Percentiles rank a stretch among this genome's conserved stretches.
Evolutionary conservation across 2,888 invertebrate genomes (phyloP).

Genomic region (Linyphia triangularis): DNA sequence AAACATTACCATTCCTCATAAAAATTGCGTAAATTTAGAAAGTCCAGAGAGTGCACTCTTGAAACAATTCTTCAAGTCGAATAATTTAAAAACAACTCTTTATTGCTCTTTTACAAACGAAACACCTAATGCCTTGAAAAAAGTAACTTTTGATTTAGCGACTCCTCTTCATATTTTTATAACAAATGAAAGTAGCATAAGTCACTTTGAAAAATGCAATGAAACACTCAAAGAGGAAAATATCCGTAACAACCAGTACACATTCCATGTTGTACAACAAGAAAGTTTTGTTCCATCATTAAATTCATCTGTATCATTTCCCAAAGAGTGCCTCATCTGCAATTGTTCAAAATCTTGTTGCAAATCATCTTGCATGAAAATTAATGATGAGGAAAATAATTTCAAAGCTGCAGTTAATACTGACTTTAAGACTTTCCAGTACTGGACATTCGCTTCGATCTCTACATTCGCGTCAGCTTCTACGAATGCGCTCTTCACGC

Average conservation of each 20-base stretch:
- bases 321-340: not conserved
- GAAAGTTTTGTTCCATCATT: not conserved
- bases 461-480: constrained; percentile 42
- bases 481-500: constrained; percentile 65
- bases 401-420: not conserved
- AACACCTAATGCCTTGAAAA: too few species aligned
- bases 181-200: not conserved
- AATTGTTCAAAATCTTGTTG: not conserved
- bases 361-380: not conserved
- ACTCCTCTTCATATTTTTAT: not conserved
- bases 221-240: not conserved
- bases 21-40: not conserved
- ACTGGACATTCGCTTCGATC: constrained; percentile 69
- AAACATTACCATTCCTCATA: not conserved
- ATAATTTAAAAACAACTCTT: not conserved
- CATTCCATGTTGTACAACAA: not conserved
- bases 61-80: not conserved
- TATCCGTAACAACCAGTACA: not conserved
- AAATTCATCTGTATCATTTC: not conserved
- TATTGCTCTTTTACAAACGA: not conserved
- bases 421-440: constrained; percentile 54
- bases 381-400: not conserved
- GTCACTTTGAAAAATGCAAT: not conserved
- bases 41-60: not conserved
- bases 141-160: not conserved